These are phyloP conservation scores for Bombylius discolor DNA, from an alignment of 2,888 invertebrate species.

Conservation along the genomic window DNA sequence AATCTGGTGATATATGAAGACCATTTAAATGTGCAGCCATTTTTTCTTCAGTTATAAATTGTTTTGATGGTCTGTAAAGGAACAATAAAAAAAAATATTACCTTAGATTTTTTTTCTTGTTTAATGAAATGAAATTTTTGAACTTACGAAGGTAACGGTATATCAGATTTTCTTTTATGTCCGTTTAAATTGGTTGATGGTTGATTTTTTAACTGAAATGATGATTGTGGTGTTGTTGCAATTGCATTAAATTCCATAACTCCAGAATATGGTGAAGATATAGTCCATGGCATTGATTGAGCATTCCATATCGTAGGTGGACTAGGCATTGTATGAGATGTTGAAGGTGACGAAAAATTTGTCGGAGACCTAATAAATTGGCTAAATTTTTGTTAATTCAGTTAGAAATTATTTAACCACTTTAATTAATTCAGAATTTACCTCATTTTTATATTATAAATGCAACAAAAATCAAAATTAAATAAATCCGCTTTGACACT, in stretches of 20 bases:
- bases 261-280: constrained; percentile 33
- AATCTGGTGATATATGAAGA: constrained; percentile 52
- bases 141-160: not conserved
- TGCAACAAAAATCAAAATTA: too few species aligned
- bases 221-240: not conserved
- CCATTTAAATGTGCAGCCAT: constrained; percentile 69
- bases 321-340: constrained; percentile 20
- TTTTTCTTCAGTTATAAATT: constrained; percentile 70
- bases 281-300: constrained; percentile 42
- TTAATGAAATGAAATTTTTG: too few species aligned
- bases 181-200: not conserved
- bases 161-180: constrained; percentile 1
- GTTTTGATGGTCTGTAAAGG: constrained; percentile 48
- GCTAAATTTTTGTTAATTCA: too few species aligned
- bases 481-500: too few species aligned
- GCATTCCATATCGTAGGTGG: constrained; percentile 37
- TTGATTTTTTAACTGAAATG: not conserved
- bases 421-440: too few species aligned
- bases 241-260: constrained; percentile 39
- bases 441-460: too few species aligned
- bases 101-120: not conserved
- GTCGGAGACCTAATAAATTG: too few species aligned
- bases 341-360: not conserved
- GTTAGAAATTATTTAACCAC: too few species aligned
- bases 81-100: not conserved